Evolutionary conservation across 2,888 invertebrate genomes (phyloP).

Genomic region (Cybosia mesomella): DNA sequence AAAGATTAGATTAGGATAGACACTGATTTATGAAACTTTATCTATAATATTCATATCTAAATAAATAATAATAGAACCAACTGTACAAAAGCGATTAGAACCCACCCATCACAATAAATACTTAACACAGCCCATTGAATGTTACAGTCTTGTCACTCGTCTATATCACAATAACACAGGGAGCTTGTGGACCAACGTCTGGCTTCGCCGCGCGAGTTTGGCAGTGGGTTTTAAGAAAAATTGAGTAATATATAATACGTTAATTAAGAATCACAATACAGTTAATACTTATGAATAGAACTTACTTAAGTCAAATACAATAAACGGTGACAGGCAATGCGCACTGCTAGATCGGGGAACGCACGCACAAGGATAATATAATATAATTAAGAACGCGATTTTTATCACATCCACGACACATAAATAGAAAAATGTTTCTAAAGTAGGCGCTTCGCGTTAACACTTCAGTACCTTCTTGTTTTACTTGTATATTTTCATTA

Average conservation of each 20-base stretch:
- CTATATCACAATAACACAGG: slow-evolving; percentile 71
- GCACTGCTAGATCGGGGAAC: slow-evolving; percentile 56
- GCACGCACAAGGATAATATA: slow-evolving; percentile 14
- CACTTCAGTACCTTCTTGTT: slow-evolving; percentile 12
- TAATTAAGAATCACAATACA: slow-evolving; percentile 84
- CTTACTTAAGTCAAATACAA: slow-evolving; percentile 76
- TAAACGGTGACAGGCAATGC: slow-evolving; percentile 66
- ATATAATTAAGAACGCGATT: slow-evolving; percentile 16
- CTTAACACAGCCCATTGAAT: slow-evolving; percentile 65
- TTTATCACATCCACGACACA: slow-evolving; percentile 25
- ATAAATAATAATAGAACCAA: slow-evolving; percentile 53
- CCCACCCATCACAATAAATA: slow-evolving; percentile 54
- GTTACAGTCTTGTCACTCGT: slow-evolving; percentile 63
- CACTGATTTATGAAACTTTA: slow-evolving; percentile 27
- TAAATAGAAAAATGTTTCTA: slow-evolving; percentile 31
- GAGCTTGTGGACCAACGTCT: slow-evolving; percentile 64
- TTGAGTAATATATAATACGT: slow-evolving; percentile 72
- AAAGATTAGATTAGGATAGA: slow-evolving; percentile 7
- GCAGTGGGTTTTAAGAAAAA: slow-evolving; percentile 74
- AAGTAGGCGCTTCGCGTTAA: slow-evolving; percentile 27
- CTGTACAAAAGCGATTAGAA: slow-evolving; percentile 45
- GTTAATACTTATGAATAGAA: slow-evolving; percentile 82
- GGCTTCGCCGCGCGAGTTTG: slow-evolving; percentile 66
- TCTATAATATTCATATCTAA: slow-evolving; percentile 39
- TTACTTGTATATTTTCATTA: slow-evolving; percentile 28